Evolutionary conservation across 2,888 invertebrate species (phyloP).

Genomic region (Allygus modestus): DNA sequence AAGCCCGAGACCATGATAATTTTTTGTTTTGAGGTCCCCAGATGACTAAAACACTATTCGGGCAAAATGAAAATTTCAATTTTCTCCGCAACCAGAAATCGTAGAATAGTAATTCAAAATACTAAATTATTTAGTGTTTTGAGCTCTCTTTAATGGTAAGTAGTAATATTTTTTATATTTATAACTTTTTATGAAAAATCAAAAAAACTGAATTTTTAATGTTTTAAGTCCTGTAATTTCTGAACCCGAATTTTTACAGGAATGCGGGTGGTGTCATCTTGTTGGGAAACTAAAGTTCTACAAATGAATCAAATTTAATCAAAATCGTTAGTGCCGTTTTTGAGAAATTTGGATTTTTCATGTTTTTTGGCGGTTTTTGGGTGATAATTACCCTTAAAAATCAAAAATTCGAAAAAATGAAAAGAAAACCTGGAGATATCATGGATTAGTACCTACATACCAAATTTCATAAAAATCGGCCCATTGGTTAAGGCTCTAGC

Average conservation of each 20-base stretch:
- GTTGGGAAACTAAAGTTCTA: not conserved
- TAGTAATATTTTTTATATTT: not conserved
- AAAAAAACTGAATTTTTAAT: not conserved
- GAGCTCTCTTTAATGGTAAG: too few relatives aligned
- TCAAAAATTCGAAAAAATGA: not conserved
- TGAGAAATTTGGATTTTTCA: not conserved
- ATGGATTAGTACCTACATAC: not conserved
- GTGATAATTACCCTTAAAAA: not conserved
- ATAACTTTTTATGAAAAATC: not conserved
- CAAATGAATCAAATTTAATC: not conserved
- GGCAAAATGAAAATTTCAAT: too few relatives aligned
- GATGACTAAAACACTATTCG: too few relatives aligned
- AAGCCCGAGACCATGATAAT: too few relatives aligned
- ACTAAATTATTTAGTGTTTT: too few relatives aligned
- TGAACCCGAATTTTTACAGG: not conserved
- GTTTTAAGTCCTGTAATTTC: not conserved
- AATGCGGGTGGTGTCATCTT: not conserved
- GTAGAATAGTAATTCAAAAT: too few relatives aligned
- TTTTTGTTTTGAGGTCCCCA: too few relatives aligned
- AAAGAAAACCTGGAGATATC: not conserved
- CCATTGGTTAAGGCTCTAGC: not conserved
- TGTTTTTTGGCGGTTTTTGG: not conserved
- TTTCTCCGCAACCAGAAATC: too few relatives aligned
- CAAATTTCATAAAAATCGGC: slow-evolving; percentile 6
- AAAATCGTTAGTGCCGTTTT: not conserved